Base-by-base conservation (phyloP, 2,113 vertebrate genomes). In the Bambusicola thoracicus region DNA sequence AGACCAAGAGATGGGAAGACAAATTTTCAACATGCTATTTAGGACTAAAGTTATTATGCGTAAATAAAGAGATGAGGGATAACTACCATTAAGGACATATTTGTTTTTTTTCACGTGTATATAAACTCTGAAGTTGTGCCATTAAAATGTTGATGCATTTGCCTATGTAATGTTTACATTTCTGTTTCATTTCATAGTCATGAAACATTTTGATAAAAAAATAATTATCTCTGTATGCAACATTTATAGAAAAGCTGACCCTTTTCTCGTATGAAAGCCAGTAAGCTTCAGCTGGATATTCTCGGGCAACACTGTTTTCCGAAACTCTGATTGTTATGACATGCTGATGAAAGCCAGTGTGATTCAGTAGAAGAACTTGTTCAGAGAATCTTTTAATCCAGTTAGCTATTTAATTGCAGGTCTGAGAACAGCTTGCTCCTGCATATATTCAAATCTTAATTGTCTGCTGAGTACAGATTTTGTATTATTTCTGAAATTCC, bases 321-420 rank as follows among this genome's bases (percentile, higher is more conserved):
- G 0, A 94, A 84, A 43, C 36, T 11, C 6, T 62, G 8, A 75
- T 13, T 61, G 29, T 62, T 87, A 14, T 63, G 36, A 81, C 44
- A 80, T 7, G 15, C 44, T 82, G 22, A 82, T 89, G 92, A 80
- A 94, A 91, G 51, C 17, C 41, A 69, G 11, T 22, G 40, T 58
- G 46, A 81, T 95, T 87, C 56, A 94, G 89, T 61, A 76, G 80
- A 90, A 97, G 87, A 95, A 82, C 87, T 91, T 85, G 48, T 66
- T 91, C 69, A 58, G 48, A 40, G 61, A 61, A 41, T 55, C 80
- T 94, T 44, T 61, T 80, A 93, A 90, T 79, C 79, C 59, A 89
- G 51, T 70, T 93, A 89, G 82, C 51, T 70, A 29, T 78, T 67
- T 81, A 82, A 92, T 93, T 66, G 58, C 70, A 51, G 5, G 19